A percentile compares a stretch with the other conserved stretches of the same genome.
Conservation (phyloP, 2,113 vertebrate genomes). For the Ia io region DNA sequence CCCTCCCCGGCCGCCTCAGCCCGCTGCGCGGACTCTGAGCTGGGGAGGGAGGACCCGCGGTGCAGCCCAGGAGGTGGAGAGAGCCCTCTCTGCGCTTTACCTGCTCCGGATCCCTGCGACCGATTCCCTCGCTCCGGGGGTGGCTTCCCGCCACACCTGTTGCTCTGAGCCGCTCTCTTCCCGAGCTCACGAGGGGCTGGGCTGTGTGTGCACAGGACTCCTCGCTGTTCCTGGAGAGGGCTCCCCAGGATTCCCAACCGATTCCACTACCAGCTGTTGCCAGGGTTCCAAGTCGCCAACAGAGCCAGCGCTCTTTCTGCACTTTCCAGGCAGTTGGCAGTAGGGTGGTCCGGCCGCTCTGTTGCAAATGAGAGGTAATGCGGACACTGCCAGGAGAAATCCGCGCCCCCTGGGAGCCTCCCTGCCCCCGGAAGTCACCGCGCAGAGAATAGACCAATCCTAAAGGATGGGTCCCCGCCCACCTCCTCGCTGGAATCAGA, state of each 20-base stretch:
- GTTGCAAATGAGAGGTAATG: background rate
- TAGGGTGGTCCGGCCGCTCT: background rate
- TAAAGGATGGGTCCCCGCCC: background rate
- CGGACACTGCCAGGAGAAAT: background rate
- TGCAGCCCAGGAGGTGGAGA: too few species aligned
- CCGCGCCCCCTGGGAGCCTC: background rate
- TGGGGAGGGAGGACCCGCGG: background rate
- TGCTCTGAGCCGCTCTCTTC: background rate
- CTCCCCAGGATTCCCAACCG: background rate
- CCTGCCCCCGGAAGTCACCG: background rate
- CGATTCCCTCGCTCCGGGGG: accelerated
- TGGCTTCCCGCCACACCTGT: constrained; percentile 38
- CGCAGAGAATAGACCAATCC: background rate
- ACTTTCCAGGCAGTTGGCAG: background rate
- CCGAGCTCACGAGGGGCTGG: background rate
- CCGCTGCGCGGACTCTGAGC: background rate
- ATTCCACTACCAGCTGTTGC: background rate
- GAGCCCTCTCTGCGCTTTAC: background rate
- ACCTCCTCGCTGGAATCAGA: background rate
- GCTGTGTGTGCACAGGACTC: background rate
- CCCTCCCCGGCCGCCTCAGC: background rate
- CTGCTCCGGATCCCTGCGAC: background rate
- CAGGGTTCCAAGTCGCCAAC: background rate
- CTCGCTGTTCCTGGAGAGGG: accelerated
- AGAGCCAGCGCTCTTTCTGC: background rate